Evolutionary conservation across 2,113 vertebrate genomes (phyloP), one percentile per base, ranked within the genome.

Genomic region (Scalopus aquaticus): DNA sequence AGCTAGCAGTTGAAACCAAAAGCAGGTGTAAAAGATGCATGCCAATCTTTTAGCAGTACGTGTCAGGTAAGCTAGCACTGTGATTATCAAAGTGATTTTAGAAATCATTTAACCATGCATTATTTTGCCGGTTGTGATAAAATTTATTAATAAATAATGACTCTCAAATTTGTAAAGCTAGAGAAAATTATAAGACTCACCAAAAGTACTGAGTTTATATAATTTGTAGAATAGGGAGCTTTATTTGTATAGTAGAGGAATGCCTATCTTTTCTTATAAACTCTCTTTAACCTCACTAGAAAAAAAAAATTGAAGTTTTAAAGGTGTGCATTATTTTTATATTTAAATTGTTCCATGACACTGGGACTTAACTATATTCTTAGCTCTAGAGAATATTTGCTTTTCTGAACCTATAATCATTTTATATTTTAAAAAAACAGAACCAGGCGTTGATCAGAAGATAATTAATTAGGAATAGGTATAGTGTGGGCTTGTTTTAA

Each of bases 11-110:
- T 79, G 60, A 88, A 65, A 58, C 49, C 83, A 64, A 42, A 90
- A 69, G n/a, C 79, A 70, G 79, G 9, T 51, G 16, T 42, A 58
- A 73, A 83, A 73, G 73, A 85, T 54, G 37, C 60, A 28, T 74
- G 42, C 22, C 20, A 42, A 51, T 3, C n/a, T 80, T 83, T 94
- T 11, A 85, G 58, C 42, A 42, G 0, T 19, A 93, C 44, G 37
- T 54, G 17, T 81, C 44, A 20, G 6, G 39, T 54, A 51, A 79
- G 13, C 46, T 64, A 88, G 28, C 42, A 42, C 56, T 93, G 13
- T 81, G 91, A 91, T 78, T 72, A 80, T 76, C 74, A 78, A 90
- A 85, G 90, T 94, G 83, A 91, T 79, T 69, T 69, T 90, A 69
- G 54, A 89, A 90, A 83, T 24, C 15, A 24, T 58, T 60, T n/a